Evolutionary conservation across 2,113 vertebrate genomes (phyloP).

Genomic region (Mastomys coucha): DNA sequence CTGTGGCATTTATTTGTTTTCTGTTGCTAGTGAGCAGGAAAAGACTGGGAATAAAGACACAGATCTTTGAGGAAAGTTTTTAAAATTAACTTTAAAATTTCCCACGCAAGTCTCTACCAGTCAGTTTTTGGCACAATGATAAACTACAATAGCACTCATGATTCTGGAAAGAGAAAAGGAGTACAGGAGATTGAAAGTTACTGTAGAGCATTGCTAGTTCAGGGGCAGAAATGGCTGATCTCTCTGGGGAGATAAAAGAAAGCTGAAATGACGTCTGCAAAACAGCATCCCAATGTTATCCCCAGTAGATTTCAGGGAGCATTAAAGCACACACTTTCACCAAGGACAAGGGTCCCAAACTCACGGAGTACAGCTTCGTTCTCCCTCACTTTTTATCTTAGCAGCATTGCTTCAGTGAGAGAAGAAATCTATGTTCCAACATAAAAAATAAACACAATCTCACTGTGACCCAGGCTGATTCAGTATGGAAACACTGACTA

Average conservation of each 20-base stretch:
- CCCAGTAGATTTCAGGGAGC: not conserved
- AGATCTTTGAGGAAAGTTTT: not conserved
- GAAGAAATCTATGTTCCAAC: constrained; percentile 73
- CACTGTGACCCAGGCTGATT: constrained; percentile 80
- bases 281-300: not conserved
- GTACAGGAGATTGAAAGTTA: not conserved
- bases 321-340: not conserved
- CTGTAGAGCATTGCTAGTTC: not conserved
- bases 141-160: not conserved
- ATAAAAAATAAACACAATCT: constrained; percentile 81
- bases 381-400: constrained; percentile 63
- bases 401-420: constrained; percentile 49
- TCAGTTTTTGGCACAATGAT: not conserved
- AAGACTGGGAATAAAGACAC: not conserved
- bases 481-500: constrained; percentile 77
- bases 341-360: not conserved
- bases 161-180: constrained; percentile 23
- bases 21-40: not conserved
- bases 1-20: not conserved
- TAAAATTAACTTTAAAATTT: constrained; percentile 49
- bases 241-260: not conserved
- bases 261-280: not conserved
- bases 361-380: not conserved
- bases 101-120: not conserved
- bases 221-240: not conserved